Conservation (phyloP, 2,113 vertebrate genomes). For the Balaeniceps rex region DNA sequence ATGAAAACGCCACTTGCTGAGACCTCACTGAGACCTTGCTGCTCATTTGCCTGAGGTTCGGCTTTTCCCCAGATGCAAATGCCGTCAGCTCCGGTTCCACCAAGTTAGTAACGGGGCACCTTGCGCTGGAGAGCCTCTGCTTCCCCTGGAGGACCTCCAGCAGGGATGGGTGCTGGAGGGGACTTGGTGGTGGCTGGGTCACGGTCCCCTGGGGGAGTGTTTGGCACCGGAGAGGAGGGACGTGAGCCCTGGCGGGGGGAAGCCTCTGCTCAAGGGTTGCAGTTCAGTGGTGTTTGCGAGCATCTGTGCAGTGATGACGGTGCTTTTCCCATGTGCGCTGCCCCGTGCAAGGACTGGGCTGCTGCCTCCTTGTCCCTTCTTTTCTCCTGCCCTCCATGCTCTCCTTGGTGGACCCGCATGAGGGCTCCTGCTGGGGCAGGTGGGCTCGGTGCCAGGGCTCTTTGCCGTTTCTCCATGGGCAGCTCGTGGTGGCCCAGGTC, state of each 20-base stretch:
- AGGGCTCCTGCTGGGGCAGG: not conserved
- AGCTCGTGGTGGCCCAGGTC: not conserved
- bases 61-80: slow-evolving; percentile 56
- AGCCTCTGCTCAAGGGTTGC: not conserved
- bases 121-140: not conserved
- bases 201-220: not conserved
- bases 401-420: not conserved
- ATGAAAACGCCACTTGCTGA: not conserved
- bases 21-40: accelerated
- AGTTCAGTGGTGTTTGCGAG: not conserved
- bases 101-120: not conserved
- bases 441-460: accelerated
- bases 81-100: not conserved
- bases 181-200: too few relatives aligned
- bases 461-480: not conserved
- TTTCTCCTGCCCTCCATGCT: not conserved
- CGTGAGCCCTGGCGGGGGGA: accelerated
- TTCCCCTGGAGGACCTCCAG: not conserved
- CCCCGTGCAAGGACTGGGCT: accelerated
- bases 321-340: not conserved
- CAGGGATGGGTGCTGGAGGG: not conserved
- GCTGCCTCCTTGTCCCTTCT: not conserved
- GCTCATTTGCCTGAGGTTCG: slow-evolving; percentile 55
- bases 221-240: not conserved
- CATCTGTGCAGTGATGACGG: not conserved